phyloP scores from a whole-genome alignment of 2,797 vertebrate genomes.

The Austrolebias charrua region DNA sequence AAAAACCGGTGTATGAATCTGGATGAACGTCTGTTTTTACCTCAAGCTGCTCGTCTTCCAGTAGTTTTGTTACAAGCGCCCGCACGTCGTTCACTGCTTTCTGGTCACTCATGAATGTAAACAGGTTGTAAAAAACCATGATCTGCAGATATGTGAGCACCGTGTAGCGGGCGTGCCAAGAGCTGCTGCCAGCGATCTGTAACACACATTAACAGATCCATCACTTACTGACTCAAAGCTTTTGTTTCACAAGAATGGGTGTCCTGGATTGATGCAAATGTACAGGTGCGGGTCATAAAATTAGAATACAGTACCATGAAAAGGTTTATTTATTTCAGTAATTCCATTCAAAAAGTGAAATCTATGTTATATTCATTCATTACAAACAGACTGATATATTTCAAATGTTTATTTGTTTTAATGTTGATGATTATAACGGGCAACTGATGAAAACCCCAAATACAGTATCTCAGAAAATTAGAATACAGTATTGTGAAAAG shows the following conservation, averaged over 20 bases:
- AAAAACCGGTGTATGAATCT: background rate
- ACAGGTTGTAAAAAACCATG: constrained; percentile 99
- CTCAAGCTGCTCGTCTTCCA: constrained; percentile 97
- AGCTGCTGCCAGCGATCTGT: constrained; percentile 93
- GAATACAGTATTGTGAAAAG: no score
- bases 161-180: constrained; percentile 96
- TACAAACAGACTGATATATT: no score
- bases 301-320: no score
- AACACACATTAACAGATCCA: constrained; percentile 49
- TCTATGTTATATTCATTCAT: no score
- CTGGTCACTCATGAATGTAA: constrained; percentile 90
- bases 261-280: background rate
- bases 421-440: no score
- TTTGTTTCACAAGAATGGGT: constrained; percentile 9
- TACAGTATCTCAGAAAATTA: no score
- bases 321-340: no score
- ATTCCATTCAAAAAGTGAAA: no score
- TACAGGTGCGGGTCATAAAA: no score
- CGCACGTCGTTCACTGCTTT: constrained; percentile 85
- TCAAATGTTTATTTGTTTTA: no score
- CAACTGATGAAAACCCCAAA: no score
- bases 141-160: constrained; percentile 97
- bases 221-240: constrained; percentile 10
- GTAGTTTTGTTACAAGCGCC: constrained; percentile 85
- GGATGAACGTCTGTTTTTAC: constrained; percentile 64